Base-by-base conservation (phyloP, 2,797 vertebrate species). In the Cossypha dichroa region DNA sequence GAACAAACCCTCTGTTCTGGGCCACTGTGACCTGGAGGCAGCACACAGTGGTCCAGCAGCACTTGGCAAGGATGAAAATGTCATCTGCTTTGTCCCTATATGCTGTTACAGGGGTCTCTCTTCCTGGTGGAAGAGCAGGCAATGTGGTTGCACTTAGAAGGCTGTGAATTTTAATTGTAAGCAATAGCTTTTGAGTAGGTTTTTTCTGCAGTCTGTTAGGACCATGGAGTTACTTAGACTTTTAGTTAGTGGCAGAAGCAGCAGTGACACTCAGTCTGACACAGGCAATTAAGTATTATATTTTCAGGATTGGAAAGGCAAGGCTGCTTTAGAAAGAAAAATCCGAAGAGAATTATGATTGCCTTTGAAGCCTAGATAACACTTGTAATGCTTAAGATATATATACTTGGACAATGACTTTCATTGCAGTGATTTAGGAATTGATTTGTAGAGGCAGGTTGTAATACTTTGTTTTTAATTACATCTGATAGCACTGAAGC, bases 401-500 rank as follows among this genome's bases (percentile, higher is more conserved):
- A 19, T 74, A 10, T 48, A 13, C 43, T 87, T 73, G 54, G 43
- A 48, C 36, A 92, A 15, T 33, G 36, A 36, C 36, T 64, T 60
- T 15, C 68, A 56, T 33, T 68, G 48, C 74, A 69, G 8, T 62
- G 51, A 77, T 85, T 93, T 77, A 55, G 54, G 62, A 60, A 40
- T 82, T 91, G 76, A 59, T 87, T 87, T 85, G 64, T 72, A 51
- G 86, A 36, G 60, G 29, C 4, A 5, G 31, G n/a, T 84, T 51
- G 16, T 62, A 64, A 41, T 89, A 72, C 21, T 70, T 93, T 12
- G n/a, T 11, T 84, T 91, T 90, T 82, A 88, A 92, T 92, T 95
- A 76, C n/a, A 29, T 14, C 34, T 33, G 52, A 76, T 87, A 89
- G 72, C 7, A 3, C 23, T 88, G 82, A 94, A 88, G 54, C 63